A percentile compares a stretch with the other conserved stretches of the same genome.
phyloP scores from a whole-genome alignment of 37 sponge, comb jelly and placozoan species.

The Spongilla lacustris region DNA sequence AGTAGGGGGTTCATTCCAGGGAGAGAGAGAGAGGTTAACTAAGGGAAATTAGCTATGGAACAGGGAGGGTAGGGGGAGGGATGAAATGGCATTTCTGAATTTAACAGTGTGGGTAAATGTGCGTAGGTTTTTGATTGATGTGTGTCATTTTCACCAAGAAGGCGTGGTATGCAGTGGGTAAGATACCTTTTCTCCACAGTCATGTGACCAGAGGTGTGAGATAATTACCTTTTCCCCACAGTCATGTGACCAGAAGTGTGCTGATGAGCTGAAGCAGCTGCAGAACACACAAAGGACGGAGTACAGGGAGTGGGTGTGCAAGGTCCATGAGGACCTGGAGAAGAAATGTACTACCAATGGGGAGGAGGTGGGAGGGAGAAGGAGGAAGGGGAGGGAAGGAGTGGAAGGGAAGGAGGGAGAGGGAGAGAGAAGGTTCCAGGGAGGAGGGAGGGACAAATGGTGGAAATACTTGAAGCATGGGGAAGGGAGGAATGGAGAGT shows the following conservation, averaged over 20 bases:
- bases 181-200: not conserved
- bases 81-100: too few species aligned
- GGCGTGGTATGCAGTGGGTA: not conserved
- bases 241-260: not conserved
- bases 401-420: not conserved
- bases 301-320: conserved; percentile 79
- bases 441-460: not conserved
- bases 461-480: not conserved
- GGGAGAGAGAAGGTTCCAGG: conserved; percentile 19
- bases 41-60: too few species aligned
- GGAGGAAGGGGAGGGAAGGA: not conserved
- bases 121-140: too few species aligned
- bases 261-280: conserved; percentile 34
- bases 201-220: not conserved
- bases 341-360: not conserved
- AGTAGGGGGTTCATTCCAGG: too few species aligned
- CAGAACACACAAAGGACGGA: conserved; percentile 69
- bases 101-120: too few species aligned
- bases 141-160: too few species aligned
- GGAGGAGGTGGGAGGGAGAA: not conserved
- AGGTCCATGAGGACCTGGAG: conserved; percentile 47
- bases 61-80: too few species aligned
- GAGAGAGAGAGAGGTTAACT: too few species aligned
- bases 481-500: not conserved
- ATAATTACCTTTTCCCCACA: not conserved